Evolutionary conservation across 2,888 invertebrate genomes (phyloP), one percentile per base, ranked within the genome.

Genomic region (Mantis religiosa): DNA sequence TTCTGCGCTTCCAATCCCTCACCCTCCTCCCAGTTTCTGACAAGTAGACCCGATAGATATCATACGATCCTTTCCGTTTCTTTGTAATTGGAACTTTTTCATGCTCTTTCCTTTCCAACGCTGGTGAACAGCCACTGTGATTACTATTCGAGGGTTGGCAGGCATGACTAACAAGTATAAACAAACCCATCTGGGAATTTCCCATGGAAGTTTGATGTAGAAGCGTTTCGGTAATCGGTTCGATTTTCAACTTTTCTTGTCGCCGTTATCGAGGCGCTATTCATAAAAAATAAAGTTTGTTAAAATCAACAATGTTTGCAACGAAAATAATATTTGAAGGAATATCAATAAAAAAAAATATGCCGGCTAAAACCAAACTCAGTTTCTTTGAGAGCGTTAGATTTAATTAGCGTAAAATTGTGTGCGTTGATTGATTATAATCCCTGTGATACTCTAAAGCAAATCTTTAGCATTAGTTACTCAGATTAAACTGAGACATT

Each of bases 161-260:
- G 54, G 25, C 54, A 71, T 71, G 54, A 71, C 54, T 71, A 71
- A 71, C 54, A 71, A 71, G 54, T 71, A 71, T 15, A 84, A 84
- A 30, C 84, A 84, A 28, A 30, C 20, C 84, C 84, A 84, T 84
- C 84, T 84, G 84, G 83, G 84, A 84, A 84, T 84, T 84, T 84
- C 84, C 30, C 84, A 84, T 28, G 25, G n/a, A 84, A 84, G 30
- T 30, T 34, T 84, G 34, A 30, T 30, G 84, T n/a, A 25, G 14
- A 84, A 30, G n/a, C 84, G 84, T 34, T 84, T 83, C 20, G 30
- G 83, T 83, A 14, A 83, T 83, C 83, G 30, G 28, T 83, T 30
- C 28, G 84, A 84, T 84, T 84, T 30, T 84, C 30, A 28, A 28
- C 34, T 30, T 30, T 15, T 20, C 34, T 30, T 12, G 30, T 84